Conservation (phyloP, 2,113 vertebrate species). For the Ctenodactylus gundi region DNA sequence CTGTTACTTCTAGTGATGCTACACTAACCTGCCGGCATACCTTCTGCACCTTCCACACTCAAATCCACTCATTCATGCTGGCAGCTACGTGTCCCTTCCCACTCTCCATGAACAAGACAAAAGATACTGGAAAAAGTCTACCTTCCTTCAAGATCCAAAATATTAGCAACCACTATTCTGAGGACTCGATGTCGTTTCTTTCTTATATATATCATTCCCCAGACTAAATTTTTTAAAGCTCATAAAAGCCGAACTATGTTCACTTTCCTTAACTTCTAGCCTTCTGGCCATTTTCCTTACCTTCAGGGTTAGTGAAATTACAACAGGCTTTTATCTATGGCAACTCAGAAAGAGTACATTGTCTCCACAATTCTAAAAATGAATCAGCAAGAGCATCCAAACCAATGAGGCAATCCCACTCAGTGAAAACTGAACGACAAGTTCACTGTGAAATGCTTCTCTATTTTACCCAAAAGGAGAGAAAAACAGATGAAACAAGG, state of each 20-base stretch:
- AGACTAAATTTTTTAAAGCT: background rate
- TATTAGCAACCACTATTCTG: background rate
- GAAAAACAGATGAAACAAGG: background rate
- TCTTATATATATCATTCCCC: background rate
- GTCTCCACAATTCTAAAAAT: background rate
- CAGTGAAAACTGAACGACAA: background rate
- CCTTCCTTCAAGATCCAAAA: background rate
- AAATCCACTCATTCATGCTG: background rate
- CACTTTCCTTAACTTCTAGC: background rate
- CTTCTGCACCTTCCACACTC: background rate
- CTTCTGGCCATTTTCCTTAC: too few species aligned
- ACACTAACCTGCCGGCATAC: background rate
- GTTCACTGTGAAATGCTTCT: background rate
- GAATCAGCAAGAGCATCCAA: background rate
- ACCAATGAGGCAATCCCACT: background rate
- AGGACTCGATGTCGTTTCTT: background rate
- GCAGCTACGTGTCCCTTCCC: background rate
- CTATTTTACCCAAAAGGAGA: background rate
- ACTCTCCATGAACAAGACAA: background rate
- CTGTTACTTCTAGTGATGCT: background rate
- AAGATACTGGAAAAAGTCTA: background rate
- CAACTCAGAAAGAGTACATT: background rate
- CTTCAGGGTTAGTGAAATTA: background rate
- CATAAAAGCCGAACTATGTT: background rate
- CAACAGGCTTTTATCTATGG: background rate